Evolutionary conservation across 2,113 vertebrate genomes (phyloP).

Genomic region (Antechinus stuartii): DNA sequence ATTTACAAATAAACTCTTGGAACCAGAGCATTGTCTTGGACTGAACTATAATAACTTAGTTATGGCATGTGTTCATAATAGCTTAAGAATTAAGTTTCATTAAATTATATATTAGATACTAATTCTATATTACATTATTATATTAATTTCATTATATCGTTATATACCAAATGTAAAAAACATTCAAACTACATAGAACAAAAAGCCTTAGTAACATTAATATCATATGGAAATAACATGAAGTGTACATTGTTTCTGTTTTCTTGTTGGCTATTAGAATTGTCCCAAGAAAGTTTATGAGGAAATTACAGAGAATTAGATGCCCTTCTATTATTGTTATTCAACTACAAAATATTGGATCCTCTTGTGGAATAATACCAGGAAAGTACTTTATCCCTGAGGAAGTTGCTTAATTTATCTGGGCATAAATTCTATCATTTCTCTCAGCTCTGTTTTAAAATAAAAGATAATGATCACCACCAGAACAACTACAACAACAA

Average conservation of each 20-base stretch:
- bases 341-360: not conserved
- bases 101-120: too few relatives aligned
- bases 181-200: not conserved
- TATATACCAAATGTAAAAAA: not conserved
- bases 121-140: too few relatives aligned
- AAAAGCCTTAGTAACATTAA: not conserved
- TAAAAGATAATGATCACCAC: not conserved
- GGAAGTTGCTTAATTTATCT: not conserved
- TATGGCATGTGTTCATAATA: not conserved
- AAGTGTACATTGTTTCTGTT: not conserved
- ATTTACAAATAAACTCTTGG: not conserved
- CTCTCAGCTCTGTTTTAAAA: not conserved
- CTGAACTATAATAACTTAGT: not conserved
- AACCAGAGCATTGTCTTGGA: not conserved
- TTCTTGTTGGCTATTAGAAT: not conserved
- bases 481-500: not conserved
- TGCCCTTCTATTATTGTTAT: not conserved
- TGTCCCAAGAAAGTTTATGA: not conserved
- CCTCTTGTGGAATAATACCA: not conserved
- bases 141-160: too few relatives aligned
- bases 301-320: not conserved
- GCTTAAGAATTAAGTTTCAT: not conserved
- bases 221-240: not conserved
- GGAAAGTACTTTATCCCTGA: not conserved
- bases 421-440: not conserved